A percentile compares a stretch with the other conserved stretches of the same genome.
These are phyloP conservation scores for Sthenelais limicola DNA, from an alignment of 2,888 invertebrate species.

Conservation along the genomic window DNA sequence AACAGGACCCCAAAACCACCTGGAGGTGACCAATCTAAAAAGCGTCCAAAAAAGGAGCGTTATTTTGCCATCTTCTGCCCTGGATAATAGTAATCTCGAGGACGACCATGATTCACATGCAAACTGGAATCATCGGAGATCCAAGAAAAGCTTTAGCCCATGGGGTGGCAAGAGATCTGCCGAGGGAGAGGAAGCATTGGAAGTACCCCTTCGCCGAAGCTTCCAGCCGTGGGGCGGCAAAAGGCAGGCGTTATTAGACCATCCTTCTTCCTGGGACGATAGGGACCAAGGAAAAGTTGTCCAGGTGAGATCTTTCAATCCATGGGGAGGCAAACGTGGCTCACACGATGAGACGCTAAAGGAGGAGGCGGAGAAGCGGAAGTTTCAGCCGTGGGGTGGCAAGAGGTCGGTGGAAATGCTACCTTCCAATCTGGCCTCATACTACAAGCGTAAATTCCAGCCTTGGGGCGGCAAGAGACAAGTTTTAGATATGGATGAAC, in stretches of 20 bases:
- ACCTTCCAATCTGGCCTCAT: too few relatives aligned
- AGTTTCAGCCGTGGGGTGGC: conserved; percentile 8
- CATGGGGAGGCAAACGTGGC: conserved; percentile 35
- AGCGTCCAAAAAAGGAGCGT: too few relatives aligned
- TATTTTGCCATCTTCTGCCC: neutral
- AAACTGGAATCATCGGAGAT: neutral
- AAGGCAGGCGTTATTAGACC: conserved; percentile 13
- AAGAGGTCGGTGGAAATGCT: neutral
- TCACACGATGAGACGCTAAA: too few relatives aligned
- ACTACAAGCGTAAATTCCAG: conserved; percentile 19
- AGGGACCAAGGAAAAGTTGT: neutral
- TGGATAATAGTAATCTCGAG: too few relatives aligned
- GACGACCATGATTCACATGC: neutral
- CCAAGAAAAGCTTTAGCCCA: neutral
- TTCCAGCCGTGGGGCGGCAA: conserved; percentile 41
- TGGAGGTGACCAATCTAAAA: neutral
- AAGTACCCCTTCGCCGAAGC: neutral
- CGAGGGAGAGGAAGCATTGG: neutral
- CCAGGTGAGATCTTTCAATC: conserved; percentile 16
- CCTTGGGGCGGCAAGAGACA: conserved; percentile 38
- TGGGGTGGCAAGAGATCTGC: neutral
- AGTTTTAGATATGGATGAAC: neutral
- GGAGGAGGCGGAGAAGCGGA: neutral
- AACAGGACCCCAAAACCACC: neutral
- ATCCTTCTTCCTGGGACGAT: neutral